A percentile compares a stretch with the other conserved stretches of the same genome.
These are phyloP conservation scores for Lophura swinhoii DNA, from an alignment of 2,797 vertebrate genomes.

Conservation along the genomic window DNA sequence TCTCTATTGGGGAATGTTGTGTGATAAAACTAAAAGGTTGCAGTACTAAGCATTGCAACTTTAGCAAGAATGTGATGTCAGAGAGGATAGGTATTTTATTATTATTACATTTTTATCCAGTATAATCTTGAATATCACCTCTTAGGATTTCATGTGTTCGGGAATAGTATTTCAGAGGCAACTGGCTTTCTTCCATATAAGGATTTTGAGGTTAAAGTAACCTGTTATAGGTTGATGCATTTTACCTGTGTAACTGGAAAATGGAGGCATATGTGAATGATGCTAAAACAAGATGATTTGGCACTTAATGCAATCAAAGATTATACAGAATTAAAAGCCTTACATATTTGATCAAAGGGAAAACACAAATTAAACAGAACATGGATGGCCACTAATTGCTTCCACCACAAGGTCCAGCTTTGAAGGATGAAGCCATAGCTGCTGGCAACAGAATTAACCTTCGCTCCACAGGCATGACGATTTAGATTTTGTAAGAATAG, in stretches of 20 bases:
- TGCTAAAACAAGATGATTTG: constrained; percentile 60
- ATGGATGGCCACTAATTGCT: constrained; percentile 21
- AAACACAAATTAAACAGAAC: constrained; percentile 27
- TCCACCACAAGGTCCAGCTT: not conserved
- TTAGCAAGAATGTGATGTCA: not conserved
- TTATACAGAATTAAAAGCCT: constrained; percentile 68
- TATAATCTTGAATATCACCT: rapidly evolving
- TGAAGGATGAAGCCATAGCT: not conserved
- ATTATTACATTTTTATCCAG: not conserved
- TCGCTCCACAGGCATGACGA: constrained; percentile 36
- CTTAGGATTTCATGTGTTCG: not conserved
- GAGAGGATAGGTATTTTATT: too few species aligned
- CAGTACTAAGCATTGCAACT: not conserved
- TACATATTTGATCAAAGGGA: constrained; percentile 62
- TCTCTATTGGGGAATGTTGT: not conserved
- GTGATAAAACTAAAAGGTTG: not conserved
- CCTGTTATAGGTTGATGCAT: not conserved
- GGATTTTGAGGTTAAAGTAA: not conserved
- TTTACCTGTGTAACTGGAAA: constrained; percentile 45
- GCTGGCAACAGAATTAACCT: constrained; percentile 60
- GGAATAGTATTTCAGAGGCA: not conserved
- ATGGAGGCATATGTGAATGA: constrained; percentile 60
- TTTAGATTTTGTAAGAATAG: constrained; percentile 58
- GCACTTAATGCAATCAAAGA: not conserved
- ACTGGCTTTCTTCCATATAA: not conserved